These are phyloP conservation scores for Drosophila sp. DNA, from an alignment of 1,140 invertebrate species.

Conservation along the genomic window DNA sequence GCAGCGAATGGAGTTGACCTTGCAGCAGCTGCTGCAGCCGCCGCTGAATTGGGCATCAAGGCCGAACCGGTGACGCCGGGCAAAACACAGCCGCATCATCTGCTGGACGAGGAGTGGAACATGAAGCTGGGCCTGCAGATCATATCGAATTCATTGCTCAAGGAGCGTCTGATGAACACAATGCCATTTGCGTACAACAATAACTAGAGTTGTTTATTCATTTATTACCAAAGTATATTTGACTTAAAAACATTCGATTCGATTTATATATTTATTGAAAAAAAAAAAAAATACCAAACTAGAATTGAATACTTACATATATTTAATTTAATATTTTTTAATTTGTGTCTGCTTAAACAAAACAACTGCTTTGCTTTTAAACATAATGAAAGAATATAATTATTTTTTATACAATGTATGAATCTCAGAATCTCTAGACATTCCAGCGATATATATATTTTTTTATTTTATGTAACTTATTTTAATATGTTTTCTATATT, in stretches of 20 bases:
- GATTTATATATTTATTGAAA: constrained; percentile 30
- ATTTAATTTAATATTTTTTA: constrained; percentile 30
- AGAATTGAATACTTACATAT: constrained; percentile 13
- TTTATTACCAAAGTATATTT: constrained; percentile 31
- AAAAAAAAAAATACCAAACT: constrained; percentile 5
- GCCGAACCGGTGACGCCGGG: constrained; percentile 72
- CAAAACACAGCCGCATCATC: constrained; percentile 64
- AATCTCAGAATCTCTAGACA: constrained; percentile 61
- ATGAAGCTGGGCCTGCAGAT: constrained; percentile 84
- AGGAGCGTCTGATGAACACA: constrained; percentile 82
- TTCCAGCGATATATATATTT: constrained; percentile 55
- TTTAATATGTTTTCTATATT: constrained; percentile 46
- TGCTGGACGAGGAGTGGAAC: constrained; percentile 82
- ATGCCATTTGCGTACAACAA: constrained; percentile 84
- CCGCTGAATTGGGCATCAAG: constrained; percentile 59
- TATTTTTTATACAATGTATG: constrained; percentile 27
- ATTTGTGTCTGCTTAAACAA: constrained; percentile 33
- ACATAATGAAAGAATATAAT: constrained; percentile 9
- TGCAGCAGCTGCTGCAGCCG: constrained; percentile 35
- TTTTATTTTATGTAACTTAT: constrained; percentile 33
- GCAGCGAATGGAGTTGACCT: constrained; percentile 1
- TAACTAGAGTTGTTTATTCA: constrained; percentile 47
- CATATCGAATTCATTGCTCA: constrained; percentile 83
- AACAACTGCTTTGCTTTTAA: constrained; percentile 10
- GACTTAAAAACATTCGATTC: constrained; percentile 40